Evolutionary conservation across 1,140 invertebrate species (phyloP).

Genomic region (Drosophila ambigua): DNA sequence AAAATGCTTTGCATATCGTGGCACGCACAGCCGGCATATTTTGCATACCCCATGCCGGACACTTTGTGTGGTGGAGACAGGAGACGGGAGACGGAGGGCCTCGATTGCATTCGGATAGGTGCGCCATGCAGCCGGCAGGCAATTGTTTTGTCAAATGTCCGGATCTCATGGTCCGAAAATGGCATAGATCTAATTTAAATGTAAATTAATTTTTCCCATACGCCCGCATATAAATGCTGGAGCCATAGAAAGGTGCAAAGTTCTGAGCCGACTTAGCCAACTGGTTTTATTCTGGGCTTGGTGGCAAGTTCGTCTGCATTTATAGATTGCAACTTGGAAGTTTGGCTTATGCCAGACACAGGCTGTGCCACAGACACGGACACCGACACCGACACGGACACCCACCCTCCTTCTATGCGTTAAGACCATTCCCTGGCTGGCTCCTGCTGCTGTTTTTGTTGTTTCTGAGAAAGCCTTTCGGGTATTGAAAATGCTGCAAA

Average conservation of each 20-base stretch:
- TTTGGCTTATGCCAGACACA: constrained; percentile 16
- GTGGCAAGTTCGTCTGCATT: constrained; percentile 29
- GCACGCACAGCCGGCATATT: no score
- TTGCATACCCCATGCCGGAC: no score
- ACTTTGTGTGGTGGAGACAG: no score
- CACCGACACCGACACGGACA: not conserved
- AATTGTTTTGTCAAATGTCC: no score
- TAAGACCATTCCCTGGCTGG: constrained; percentile 3
- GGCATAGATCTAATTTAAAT: constrained; percentile 50
- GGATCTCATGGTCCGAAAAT: no score
- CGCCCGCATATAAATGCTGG: not conserved
- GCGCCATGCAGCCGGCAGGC: no score
- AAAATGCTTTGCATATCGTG: no score
- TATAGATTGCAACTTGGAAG: constrained; percentile 40
- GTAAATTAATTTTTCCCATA: constrained; percentile 56
- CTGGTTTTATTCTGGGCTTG: constrained; percentile 14
- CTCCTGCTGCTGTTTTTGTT: constrained; percentile 1
- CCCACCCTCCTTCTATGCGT: not conserved
- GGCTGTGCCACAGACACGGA: not conserved
- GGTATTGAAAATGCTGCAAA: constrained; percentile 61
- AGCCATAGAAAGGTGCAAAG: constrained; percentile 8
- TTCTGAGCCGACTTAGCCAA: constrained; percentile 58
- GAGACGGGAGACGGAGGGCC: no score
- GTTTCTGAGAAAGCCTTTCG: constrained; percentile 22
- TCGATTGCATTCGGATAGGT: no score